These are phyloP conservation scores for Salarias fasciatus DNA, from an alignment of 2,797 vertebrate species.

Conservation along the genomic window DNA sequence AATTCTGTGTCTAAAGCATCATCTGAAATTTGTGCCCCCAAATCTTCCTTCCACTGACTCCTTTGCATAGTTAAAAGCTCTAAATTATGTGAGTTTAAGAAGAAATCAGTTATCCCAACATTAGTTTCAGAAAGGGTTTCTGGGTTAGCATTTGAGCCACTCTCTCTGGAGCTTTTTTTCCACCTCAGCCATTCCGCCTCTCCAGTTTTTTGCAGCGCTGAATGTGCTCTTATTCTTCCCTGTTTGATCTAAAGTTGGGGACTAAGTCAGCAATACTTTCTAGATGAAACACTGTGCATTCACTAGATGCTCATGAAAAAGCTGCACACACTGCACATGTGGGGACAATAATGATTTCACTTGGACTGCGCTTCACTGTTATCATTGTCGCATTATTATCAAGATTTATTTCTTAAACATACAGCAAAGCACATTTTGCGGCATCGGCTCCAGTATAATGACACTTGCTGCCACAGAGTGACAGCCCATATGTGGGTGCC, in stretches of 20 bases:
- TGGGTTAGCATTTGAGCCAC: too few relatives aligned
- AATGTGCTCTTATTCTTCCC: conserved; percentile 13
- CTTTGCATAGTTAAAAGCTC: too few relatives aligned
- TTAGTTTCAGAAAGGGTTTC: too few relatives aligned
- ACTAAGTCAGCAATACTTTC: conserved; percentile 45
- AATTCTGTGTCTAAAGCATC: too few relatives aligned
- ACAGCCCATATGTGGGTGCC: conserved; percentile 29
- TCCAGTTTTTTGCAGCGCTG: conserved; percentile 26
- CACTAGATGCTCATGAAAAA: conserved; percentile 38
- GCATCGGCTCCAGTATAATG: conserved; percentile 31
- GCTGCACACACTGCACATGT: conserved; percentile 48
- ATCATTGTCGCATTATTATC: conserved; percentile 23
- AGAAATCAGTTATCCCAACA: too few relatives aligned
- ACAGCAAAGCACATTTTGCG: conserved; percentile 24
- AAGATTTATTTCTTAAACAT: conserved; percentile 32
- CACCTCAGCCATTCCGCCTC: not conserved
- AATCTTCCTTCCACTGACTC: too few relatives aligned
- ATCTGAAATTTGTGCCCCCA: too few relatives aligned
- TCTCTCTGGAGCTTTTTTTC: not conserved
- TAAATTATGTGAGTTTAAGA: too few relatives aligned
- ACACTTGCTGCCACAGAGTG: conserved; percentile 33
- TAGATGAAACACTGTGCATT: conserved; percentile 26
- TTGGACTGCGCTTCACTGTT: conserved; percentile 12
- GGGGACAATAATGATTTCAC: conserved; percentile 25
- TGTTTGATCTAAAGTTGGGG: conserved; percentile 48